Conservation (phyloP, 92 coral and sea anemone genomes). For the Palythoa grandis region DNA sequence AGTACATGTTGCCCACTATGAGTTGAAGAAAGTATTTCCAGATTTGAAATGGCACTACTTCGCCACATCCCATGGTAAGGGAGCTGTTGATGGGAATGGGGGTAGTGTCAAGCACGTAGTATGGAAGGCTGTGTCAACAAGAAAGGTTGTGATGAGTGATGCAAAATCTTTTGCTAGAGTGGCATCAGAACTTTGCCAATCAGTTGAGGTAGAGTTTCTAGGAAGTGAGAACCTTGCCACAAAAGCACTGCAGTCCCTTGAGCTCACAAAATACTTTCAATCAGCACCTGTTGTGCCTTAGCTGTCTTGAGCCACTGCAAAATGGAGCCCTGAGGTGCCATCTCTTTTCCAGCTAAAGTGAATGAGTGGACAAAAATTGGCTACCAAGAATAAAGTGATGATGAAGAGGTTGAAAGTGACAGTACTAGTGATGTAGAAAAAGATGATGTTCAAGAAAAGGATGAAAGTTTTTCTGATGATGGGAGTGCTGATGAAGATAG, state of each 20-base stretch:
- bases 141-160: conserved; percentile 40
- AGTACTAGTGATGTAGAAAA: background rate
- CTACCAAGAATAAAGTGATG: conserved; percentile 30
- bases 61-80: conserved; percentile 72
- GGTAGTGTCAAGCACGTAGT: conserved; percentile 16
- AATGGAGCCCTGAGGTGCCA: conserved; percentile 47
- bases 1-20: conserved; percentile 36
- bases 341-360: conserved; percentile 38
- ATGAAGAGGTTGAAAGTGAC: background rate
- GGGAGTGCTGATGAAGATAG: background rate
- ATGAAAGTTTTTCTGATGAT: background rate
- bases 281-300: conserved; percentile 48
- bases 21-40: conserved; percentile 34
- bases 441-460: background rate
- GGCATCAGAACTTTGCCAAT: conserved; percentile 54
- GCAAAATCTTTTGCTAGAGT: conserved; percentile 57
- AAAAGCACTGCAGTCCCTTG: conserved; percentile 45
- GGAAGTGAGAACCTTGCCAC: conserved; percentile 35
- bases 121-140: conserved; percentile 32
- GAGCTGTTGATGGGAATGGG: conserved; percentile 57
- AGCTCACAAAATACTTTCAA: conserved; percentile 44
- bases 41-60: conserved; percentile 39
- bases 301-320: conserved; percentile 63
- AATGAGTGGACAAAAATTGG: conserved; percentile 34
- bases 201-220: conserved; percentile 53